Base-by-base conservation (phyloP, 2,888 invertebrate genomes). In the Ellobium chinense region DNA sequence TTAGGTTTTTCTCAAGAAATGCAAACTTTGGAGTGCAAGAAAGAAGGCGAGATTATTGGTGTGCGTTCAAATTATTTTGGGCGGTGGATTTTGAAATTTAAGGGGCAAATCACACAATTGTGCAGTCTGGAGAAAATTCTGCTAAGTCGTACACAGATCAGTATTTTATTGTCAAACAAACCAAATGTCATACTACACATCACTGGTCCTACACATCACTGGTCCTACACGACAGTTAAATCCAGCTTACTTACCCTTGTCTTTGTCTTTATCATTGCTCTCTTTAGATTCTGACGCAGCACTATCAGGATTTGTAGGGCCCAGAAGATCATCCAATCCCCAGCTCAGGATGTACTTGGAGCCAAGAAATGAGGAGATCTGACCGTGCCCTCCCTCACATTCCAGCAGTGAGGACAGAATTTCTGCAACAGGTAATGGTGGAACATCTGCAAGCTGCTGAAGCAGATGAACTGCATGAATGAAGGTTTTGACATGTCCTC, bases 401-500 rank as follows among this genome's bases (percentile, higher is more conserved):
- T 90, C 89, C 27, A 91, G 79, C 34, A 92, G 84, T 36, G 87
- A 88, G 12, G 78, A 63, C n/a, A 92, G 80, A 29, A 92, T 85
- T 66, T 91, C 91, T 4, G 85, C 87, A 14, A 91, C 90, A 21
- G 89, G 89, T 21, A 92, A 79, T 0, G 84, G 77, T 12, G 85
- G 84, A 12, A 91, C 82, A 68, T 89, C 89, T 18, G 74, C 70
- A 46, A 91, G 82, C 1, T 85, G 88, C 83, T 90, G 89, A 7
- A 92, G 87, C 2, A 91, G 84, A 77, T 92, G 91, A 0, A 91
- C 89, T 14, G 90, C 86, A 80, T 91, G 91, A 63, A 91, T 89
- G 75, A 92, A 91, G 4, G 90, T 91, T 82, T 91, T 89, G 78
- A 91, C 82, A 78, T 91, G 90, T 3, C 92, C 92, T 74, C 92